phyloP scores from a whole-genome alignment of 2,797 vertebrate genomes.

The Acrocephalus scirpaceus region DNA sequence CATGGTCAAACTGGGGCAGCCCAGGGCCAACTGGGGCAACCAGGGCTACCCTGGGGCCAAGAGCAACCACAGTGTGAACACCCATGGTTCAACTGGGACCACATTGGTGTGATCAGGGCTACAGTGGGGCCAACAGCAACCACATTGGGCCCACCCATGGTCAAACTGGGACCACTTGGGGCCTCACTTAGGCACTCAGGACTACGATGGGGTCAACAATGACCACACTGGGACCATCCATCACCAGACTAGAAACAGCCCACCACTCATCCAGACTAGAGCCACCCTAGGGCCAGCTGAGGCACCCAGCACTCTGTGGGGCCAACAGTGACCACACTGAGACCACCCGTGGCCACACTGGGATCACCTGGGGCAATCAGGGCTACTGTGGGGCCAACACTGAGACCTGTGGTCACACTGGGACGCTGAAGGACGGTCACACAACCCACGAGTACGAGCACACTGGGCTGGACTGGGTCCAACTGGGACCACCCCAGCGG shows the following conservation, averaged over 20 bases:
- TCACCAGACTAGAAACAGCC: no score
- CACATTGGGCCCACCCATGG: background rate
- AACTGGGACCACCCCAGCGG: rapidly evolving
- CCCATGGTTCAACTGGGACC: background rate
- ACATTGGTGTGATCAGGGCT: background rate
- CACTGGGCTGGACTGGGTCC: rapidly evolving
- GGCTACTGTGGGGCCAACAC: background rate
- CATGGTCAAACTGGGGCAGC: background rate
- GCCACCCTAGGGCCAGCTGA: no score
- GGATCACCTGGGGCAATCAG: background rate
- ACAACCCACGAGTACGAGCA: rapidly evolving
- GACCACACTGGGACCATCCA: background rate
- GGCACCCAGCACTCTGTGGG: background rate
- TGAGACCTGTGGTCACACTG: background rate
- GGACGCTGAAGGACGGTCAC: background rate
- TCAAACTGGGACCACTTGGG: background rate
- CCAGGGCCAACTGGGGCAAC: no score
- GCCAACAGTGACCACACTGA: no score
- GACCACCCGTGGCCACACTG: background rate
- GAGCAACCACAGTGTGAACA: background rate
- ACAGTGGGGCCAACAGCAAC: background rate
- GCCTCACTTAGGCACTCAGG: no score
- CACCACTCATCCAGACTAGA: no score
- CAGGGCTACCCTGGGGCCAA: background rate
- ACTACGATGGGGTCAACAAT: rapidly evolving